phyloP scores from a whole-genome alignment of 2,113 vertebrate species.

The Podarcis raffonei region DNA sequence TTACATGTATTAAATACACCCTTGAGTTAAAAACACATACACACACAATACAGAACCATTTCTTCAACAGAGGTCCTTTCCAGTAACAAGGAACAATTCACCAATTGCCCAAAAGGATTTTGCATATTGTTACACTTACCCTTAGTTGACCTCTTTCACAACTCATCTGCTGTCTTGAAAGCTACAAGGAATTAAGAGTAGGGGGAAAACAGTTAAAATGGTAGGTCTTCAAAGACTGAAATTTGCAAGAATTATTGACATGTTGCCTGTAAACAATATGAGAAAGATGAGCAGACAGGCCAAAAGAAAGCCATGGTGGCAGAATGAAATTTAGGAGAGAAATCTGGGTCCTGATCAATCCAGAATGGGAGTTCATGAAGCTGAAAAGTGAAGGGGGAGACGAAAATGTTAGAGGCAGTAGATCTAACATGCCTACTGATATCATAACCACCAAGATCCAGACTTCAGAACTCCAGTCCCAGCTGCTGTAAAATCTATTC shows the following conservation, averaged over 20 bases:
- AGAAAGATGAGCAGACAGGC: background rate
- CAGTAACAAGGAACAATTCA: constrained; percentile 44
- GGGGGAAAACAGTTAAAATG: background rate
- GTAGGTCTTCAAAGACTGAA: background rate
- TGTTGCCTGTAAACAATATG: background rate
- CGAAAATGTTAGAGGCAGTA: background rate
- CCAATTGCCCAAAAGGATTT: constrained; percentile 42
- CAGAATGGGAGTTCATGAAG: background rate
- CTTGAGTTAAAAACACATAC: constrained; percentile 35
- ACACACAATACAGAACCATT: constrained; percentile 24
- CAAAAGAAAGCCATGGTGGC: background rate
- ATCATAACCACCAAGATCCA: background rate
- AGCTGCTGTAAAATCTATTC: no score
- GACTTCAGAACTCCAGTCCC: background rate
- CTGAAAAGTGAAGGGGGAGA: background rate
- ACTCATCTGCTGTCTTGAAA: constrained; percentile 88
- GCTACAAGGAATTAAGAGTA: constrained; percentile 61
- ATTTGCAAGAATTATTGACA: background rate
- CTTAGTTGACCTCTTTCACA: constrained; percentile 85
- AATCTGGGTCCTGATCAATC: background rate
- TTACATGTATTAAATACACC: constrained; percentile 56
- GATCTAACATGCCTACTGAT: no score
- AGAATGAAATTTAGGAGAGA: no score
- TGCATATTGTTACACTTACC: constrained; percentile 76
- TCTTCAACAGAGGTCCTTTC: constrained; percentile 32